Evolutionary conservation across 2,888 invertebrate genomes (phyloP), one percentile per base, ranked within the genome.

Genomic region (Pyrocoelia pectoralis): DNA sequence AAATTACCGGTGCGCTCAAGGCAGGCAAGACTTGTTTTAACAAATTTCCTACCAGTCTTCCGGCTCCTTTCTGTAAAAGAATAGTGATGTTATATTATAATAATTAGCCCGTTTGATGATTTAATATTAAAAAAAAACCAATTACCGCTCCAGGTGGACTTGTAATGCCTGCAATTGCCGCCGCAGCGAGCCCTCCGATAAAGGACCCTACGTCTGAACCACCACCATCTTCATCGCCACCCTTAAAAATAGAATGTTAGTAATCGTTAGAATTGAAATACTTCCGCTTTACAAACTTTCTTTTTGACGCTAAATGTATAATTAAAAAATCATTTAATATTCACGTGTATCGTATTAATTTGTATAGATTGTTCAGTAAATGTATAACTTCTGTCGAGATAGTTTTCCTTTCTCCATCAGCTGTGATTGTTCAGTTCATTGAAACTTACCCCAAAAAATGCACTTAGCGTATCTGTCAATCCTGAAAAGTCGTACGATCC

Each of bases 171-270:
- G 79, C 76, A 17, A 83, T 72, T 3, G 80, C 62, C 40, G 82
- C 81, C 28, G 81, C 81, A 13, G 78, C 24, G 24, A 82, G 68
- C n/a, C 81, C 81, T 46, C 81, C 80, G 15, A 77, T 68, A 65
- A 83, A 82, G 0, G 79, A 72, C n/a, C 81, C 82, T 28, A 82
- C 76, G 71, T 83, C 81, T 8, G 82, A 82, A 19, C 82, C 82
- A 12, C 80, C 80, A 2, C 77, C 81, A 24, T 73, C n/a, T n/a
- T n/a, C 79, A 9, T 73, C 79, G 40, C 76, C 78, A 17, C 79
- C 78, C 80, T 80, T 66, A 69, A 75, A 61, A 65, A 70, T 2
- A 33, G n/a, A 33, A n/a, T 24, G 6, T 6, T n/a, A 24, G 24
- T 24, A 24, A 24, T 24, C n/a, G n/a, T n/a, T n/a, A n/a, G n/a